These are phyloP conservation scores for Camelus dromedarius DNA, from an alignment of 2,113 vertebrate species.

Conservation along the genomic window DNA sequence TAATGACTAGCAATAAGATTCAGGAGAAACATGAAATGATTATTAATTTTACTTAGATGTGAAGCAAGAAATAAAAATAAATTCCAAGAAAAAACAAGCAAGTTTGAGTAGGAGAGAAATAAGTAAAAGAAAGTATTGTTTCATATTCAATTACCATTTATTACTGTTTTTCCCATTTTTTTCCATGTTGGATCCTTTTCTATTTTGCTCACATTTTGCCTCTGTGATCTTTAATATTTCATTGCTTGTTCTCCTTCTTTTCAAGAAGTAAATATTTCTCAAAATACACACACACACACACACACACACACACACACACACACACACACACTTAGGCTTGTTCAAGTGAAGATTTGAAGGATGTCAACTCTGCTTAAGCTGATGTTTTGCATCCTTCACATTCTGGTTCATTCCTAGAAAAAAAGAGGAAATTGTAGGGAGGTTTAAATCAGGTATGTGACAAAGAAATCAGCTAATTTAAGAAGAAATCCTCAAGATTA, in stretches of 20 bases:
- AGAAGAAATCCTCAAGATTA: neutral
- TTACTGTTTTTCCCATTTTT: neutral
- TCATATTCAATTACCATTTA: neutral
- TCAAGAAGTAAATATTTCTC: neutral
- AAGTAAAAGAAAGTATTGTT: neutral
- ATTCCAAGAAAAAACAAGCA: neutral
- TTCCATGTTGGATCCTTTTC: neutral
- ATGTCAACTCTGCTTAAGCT: neutral
- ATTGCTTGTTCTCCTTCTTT: neutral
- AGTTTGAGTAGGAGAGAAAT: neutral
- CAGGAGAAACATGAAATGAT: neutral
- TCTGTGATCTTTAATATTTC: neutral
- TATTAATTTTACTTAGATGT: conserved; percentile 14
- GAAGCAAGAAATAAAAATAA: conserved; percentile 11
- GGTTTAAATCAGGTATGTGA: neutral
- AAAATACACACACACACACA: no score
- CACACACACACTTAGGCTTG: neutral
- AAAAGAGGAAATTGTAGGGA: neutral
- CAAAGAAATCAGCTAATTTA: neutral
- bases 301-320: neutral
- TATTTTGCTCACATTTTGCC: conserved; percentile 6
- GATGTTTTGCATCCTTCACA: neutral
- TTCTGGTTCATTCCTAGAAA: neutral
- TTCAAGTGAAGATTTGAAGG: neutral
- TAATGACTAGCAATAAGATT: neutral